Conservation (phyloP, 1,140 invertebrate species). For the Neotoxoptera formosana region DNA sequence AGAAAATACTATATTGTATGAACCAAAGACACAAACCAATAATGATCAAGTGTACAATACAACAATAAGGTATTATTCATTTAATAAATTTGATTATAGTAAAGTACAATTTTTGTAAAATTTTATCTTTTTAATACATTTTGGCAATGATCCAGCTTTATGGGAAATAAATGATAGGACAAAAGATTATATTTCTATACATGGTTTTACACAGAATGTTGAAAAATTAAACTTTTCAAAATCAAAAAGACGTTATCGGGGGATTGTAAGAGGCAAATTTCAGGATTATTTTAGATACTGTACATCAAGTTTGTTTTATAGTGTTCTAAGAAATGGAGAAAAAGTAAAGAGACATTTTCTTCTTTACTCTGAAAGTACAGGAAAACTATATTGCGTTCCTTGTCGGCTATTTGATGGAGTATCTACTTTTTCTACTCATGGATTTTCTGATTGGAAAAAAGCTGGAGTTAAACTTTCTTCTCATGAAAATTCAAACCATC, state of each 20-base stretch:
- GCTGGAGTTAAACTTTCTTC: constrained; percentile 53
- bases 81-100: no score
- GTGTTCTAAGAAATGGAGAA: constrained; percentile 28
- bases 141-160: background rate
- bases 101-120: no score
- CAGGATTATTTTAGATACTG: background rate
- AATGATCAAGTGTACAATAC: no score
- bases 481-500: constrained; percentile 61
- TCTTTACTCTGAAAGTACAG: constrained; percentile 28
- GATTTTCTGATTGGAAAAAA: constrained; percentile 62
- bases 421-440: constrained; percentile 53
- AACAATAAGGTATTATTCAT: no score
- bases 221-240: constrained; percentile 27
- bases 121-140: background rate
- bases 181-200: constrained; percentile 15
- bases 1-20: no score
- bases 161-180: background rate
- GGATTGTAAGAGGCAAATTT: background rate
- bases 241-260: constrained; percentile 13
- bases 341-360: background rate
- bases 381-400: constrained; percentile 60
- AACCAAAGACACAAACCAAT: no score
- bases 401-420: constrained; percentile 61
- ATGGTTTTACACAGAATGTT: background rate
- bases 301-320: background rate